Percentiles rank a stretch among this genome's conserved stretches.
These are phyloP conservation scores for Dendroctonus ponderosae DNA, from an alignment of 1,140 invertebrate genomes.

Conservation along the genomic window DNA sequence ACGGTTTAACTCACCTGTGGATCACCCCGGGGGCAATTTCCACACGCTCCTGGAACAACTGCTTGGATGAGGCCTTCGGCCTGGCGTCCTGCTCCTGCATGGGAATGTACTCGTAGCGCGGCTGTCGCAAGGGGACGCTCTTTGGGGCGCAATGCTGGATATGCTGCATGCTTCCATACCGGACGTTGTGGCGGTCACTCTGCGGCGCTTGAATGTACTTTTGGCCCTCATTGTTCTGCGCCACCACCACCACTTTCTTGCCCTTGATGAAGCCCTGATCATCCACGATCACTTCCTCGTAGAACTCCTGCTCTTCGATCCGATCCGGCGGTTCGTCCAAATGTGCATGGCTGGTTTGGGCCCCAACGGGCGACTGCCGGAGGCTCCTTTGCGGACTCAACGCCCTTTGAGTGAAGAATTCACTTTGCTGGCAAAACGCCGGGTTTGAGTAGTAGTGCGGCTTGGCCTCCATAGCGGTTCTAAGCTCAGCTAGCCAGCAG, in stretches of 20 bases:
- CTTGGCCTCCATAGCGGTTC: conserved; percentile 33
- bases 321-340: conserved; percentile 34
- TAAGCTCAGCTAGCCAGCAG: neutral
- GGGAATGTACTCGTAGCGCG: conserved; percentile 56
- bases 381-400: conserved; percentile 46
- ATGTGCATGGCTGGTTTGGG: conserved; percentile 37
- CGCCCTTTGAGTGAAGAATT: conserved; percentile 56
- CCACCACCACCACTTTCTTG: conserved; percentile 47
- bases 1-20: conserved; percentile 16
- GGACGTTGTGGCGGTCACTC: conserved; percentile 9
- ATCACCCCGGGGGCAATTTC: conserved; percentile 58
- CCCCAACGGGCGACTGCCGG: conserved; percentile 48
- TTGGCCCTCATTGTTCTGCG: conserved; percentile 38
- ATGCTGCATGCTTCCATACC: conserved; percentile 35
- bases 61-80: neutral
- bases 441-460: conserved; percentile 67
- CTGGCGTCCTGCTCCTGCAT: conserved; percentile 42
- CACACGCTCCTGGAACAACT: conserved; percentile 54
- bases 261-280: conserved; percentile 45
- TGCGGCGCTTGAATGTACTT: conserved; percentile 26
- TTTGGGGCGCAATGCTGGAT: conserved; percentile 11
- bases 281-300: conserved; percentile 50
- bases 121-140: conserved; percentile 22
- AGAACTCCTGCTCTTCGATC: conserved; percentile 49
- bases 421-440: conserved; percentile 73